phyloP scores from a whole-genome alignment of 2,797 vertebrate species.

The Delichon dasypus region DNA sequence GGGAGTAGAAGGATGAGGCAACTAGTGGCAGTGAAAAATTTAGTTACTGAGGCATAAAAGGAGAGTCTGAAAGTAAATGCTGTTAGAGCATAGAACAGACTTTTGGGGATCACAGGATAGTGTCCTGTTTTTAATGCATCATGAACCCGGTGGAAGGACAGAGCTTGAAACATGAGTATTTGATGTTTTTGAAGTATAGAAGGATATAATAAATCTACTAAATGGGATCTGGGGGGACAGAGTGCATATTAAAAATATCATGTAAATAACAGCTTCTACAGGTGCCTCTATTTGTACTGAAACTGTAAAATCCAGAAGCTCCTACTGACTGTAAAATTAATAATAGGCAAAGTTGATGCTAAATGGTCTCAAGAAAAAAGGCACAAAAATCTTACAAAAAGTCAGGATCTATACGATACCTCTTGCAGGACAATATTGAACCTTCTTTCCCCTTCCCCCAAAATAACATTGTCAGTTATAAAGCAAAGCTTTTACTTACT shows the following conservation, averaged over 20 bases:
- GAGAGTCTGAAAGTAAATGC: constrained; percentile 66
- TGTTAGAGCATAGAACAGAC: constrained; percentile 50
- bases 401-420: constrained; percentile 41
- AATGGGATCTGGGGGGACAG: not conserved
- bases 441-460: constrained; percentile 46
- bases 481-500: constrained; percentile 75
- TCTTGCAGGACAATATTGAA: constrained; percentile 73
- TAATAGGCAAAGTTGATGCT: constrained; percentile 54
- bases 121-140: constrained; percentile 29
- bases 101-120: constrained; percentile 65
- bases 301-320: constrained; percentile 51
- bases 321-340: constrained; percentile 64
- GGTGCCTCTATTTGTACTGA: constrained; percentile 41
- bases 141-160: constrained; percentile 55
- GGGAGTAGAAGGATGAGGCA: constrained; percentile 30
- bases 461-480: constrained; percentile 70
- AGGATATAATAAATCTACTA: not conserved
- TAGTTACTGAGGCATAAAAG: constrained; percentile 69
- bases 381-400: constrained; percentile 4
- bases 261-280: constrained; percentile 43
- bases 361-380: constrained; percentile 68
- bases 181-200: not conserved
- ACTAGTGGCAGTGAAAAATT: constrained; percentile 73
- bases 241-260: not conserved
- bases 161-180: constrained; percentile 49